Percentiles rank a stretch among this genome's conserved stretches.
These are phyloP conservation scores for Saimiri boliviensis DNA, from an alignment of 2,113 vertebrate species.

Conservation along the genomic window DNA sequence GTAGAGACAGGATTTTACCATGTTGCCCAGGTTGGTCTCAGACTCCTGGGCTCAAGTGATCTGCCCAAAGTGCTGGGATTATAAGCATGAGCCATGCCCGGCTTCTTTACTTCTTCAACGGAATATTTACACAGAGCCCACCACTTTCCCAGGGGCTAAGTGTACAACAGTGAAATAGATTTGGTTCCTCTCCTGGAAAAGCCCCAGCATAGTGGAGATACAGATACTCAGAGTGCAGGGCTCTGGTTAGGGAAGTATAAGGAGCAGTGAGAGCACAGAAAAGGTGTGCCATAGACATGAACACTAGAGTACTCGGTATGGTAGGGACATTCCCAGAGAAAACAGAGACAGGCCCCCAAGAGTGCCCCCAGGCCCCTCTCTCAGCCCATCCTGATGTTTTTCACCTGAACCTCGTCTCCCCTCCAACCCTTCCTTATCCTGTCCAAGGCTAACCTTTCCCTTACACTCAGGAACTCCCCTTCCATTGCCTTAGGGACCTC, in stretches of 20 bases:
- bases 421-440: background rate
- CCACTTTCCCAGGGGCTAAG: background rate
- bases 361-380: background rate
- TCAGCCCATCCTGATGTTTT: background rate
- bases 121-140: background rate
- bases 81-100: too few species aligned
- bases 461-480: background rate
- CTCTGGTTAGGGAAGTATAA: background rate
- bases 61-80: too few species aligned
- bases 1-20: too few species aligned
- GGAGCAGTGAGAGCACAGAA: background rate
- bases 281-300: background rate
- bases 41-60: too few species aligned
- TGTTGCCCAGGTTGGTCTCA: too few species aligned
- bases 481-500: background rate
- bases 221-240: background rate
- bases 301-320: background rate
- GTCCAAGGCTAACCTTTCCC: background rate
- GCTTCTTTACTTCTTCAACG: background rate
- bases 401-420: background rate
- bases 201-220: background rate
- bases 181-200: background rate
- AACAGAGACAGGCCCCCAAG: background rate
- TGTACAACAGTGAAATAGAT: background rate
- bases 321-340: background rate